Evolutionary conservation across 2,888 invertebrate species (phyloP), one percentile per base, ranked within the genome.

Genomic region (Rhogogaster chlorosoma): DNA sequence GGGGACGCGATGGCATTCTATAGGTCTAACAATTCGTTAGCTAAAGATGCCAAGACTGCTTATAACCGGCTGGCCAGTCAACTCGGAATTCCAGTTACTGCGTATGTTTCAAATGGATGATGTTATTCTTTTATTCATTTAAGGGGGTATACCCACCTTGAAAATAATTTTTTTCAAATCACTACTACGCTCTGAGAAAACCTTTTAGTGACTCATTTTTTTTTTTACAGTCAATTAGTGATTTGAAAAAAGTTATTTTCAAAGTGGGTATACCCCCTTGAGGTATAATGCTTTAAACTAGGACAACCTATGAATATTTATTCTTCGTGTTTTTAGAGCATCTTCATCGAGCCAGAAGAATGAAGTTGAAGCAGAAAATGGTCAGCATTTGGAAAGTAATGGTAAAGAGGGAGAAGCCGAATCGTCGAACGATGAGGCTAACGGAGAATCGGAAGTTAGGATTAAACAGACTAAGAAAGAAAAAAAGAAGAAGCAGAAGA

Each of bases 11-110:
- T 95, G 26, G 89, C 91, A 70, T 90, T 91, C 80, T 94, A 94
- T 86, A 91, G 94, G 86, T 90, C 91, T 1, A 89, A 89, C 38
- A 90, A 93, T 2, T 90, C 93, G 5, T 90, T 95, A 57, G 91
- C 93, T 0, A 93, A 92, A 70, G 94, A 94, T 87, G 92, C 94
- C 0, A 95, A 94, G 90, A 89, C 86, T 26, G 94, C 94, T 38
- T 95, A 93, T 85, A 94, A 94, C 84, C 94, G 92, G 90, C 89
- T 95, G 15, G 94, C 94, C 86, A 87, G 88, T 45, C 89, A 90
- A 42, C 91, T 95, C 84, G 93, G 93, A 15, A 90, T 94, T n/a
- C 91, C 93, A 3, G 61, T 84, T 42, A 88, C 89, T 85, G 49
- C 86, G 91, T 92, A 87, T 88, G 90, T 89, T 75, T 45, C 73